Evolutionary conservation across 1,140 invertebrate genomes (phyloP).

Genomic region (Drosophila ohnishii): DNA sequence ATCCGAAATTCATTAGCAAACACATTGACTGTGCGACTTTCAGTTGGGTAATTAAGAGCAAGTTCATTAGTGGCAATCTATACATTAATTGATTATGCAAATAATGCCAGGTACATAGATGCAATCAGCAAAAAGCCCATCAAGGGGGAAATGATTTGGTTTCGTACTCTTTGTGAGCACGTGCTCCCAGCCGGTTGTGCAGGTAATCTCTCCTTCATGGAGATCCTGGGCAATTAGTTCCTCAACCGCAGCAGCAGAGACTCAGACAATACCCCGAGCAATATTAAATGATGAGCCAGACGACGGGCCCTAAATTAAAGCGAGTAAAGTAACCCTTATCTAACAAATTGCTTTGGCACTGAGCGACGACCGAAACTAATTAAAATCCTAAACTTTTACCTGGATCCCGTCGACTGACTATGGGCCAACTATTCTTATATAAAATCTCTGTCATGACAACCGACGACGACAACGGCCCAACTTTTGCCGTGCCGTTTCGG

Average conservation of each 20-base stretch:
- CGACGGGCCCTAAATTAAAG: constrained; percentile 38
- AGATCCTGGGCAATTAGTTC: constrained; percentile 21
- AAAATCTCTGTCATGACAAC: constrained; percentile 43
- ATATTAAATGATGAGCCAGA: constrained; percentile 10
- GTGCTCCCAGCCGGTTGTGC: neutral
- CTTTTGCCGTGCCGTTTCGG: constrained; percentile 26
- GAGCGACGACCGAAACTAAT: constrained; percentile 56
- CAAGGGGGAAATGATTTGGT: neutral
- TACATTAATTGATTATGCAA: constrained; percentile 20
- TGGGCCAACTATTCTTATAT: constrained; percentile 46
- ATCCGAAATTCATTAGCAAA: constrained; percentile 21
- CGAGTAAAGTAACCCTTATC: constrained; percentile 25
- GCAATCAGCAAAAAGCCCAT: constrained; percentile 10
- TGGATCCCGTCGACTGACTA: constrained; percentile 19
- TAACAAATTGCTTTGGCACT: constrained; percentile 55
- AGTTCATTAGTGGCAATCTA: constrained; percentile 33
- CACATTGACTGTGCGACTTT: neutral
- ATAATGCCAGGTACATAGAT: constrained; percentile 9
- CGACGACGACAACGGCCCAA: constrained; percentile 28
- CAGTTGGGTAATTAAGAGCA: constrained; percentile 18
- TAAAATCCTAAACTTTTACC: constrained; percentile 58
- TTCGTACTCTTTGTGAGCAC: neutral
- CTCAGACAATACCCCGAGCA: constrained; percentile 4
- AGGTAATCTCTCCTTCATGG: neutral
- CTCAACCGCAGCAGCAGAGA: neutral